These are phyloP conservation scores for Anarsia innoxiella DNA, from an alignment of 2,888 invertebrate genomes.

Conservation along the genomic window DNA sequence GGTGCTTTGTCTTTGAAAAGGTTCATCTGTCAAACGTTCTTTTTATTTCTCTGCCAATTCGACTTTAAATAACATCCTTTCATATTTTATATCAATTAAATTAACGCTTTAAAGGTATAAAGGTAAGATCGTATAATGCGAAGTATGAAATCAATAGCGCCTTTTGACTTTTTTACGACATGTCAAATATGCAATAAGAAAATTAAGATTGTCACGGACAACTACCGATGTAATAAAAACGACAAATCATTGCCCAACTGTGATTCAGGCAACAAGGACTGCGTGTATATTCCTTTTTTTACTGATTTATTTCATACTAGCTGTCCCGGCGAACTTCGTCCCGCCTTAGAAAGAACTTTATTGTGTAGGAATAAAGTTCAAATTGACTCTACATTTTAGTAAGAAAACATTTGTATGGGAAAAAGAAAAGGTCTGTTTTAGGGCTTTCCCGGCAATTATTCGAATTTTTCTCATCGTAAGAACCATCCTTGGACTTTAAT, in stretches of 20 bases:
- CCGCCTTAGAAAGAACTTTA: too few species aligned
- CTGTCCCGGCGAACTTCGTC: too few species aligned
- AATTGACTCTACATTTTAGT: too few species aligned
- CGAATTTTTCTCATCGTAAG: too few species aligned
- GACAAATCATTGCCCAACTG: slow-evolving; percentile 42
- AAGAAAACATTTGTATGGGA: too few species aligned
- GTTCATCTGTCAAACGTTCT: slow-evolving; percentile 3
- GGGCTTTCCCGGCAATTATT: too few species aligned
- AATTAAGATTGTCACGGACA: slow-evolving; percentile 16
- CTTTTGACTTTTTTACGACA: slow-evolving; percentile 10
- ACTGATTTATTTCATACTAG: too few species aligned
- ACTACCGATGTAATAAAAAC: slow-evolving; percentile 35
- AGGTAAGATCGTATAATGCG: background rate
- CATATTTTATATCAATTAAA: slow-evolving; percentile 9
- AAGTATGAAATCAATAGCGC: slow-evolving; percentile 8
- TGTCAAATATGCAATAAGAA: slow-evolving; percentile 15
- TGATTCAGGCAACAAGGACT: slow-evolving; percentile 17
- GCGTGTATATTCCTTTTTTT: too few species aligned
- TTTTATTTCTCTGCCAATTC: slow-evolving; percentile 3
- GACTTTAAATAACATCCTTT: slow-evolving; percentile 3
- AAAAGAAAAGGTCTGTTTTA: too few species aligned
- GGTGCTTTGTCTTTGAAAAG: slow-evolving; percentile 6
- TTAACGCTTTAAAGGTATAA: slow-evolving; percentile 5
- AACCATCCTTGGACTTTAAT: too few species aligned
- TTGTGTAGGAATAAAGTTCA: too few species aligned